Base-by-base conservation (phyloP, 1,140 invertebrate species). In the Contarinia nasturtii region DNA sequence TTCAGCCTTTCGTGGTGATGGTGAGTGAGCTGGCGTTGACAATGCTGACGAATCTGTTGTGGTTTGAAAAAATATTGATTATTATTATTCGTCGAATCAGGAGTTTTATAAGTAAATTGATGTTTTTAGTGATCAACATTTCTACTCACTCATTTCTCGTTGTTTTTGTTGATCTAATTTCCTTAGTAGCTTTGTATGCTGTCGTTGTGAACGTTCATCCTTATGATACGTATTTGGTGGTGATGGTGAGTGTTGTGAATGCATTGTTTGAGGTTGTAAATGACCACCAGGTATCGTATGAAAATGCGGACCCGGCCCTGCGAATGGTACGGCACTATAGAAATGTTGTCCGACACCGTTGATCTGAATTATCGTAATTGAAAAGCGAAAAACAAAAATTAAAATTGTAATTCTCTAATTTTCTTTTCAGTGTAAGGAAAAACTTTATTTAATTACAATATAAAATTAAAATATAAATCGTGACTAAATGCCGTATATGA, bases 161-260 rank as follows among this genome's bases (percentile, higher is more conserved):
- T 80, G 75, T 50, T 75, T 70, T 49, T 81, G 75, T 50, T 75
- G 70, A 49, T 81, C 76, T 46, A 81, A 63, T 65, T 84, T 85
- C 54, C 75, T 74, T 55, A 79, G 73, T 43, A 86, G 66, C 61
- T 84, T 86, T 44, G 72, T 73, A 55, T 79, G 77, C 61, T 83
- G 80, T 36, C 80, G 67, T 53, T 81, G 77, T 18, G 77, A 74
- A 52, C 85, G 67, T 59, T 88, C 84, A 59, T 86, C 81, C 60
- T 83, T 82, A 49, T 75, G 75, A 57, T 74, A 77, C 11, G 33
- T 53, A 37, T 58, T 60, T 67, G 61, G 68, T 14, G 76, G 73
- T 14, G 73, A 71, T 18, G 60, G 57, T 36, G 60, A 58, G 51
- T 59, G 61, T 46, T 57, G 67, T 52, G 66, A 70, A 57, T 70